Percentiles rank a stretch among this genome's conserved stretches.
Evolutionary conservation across 2,888 invertebrate species (phyloP).

Genomic region (Vanessa cardui): DNA sequence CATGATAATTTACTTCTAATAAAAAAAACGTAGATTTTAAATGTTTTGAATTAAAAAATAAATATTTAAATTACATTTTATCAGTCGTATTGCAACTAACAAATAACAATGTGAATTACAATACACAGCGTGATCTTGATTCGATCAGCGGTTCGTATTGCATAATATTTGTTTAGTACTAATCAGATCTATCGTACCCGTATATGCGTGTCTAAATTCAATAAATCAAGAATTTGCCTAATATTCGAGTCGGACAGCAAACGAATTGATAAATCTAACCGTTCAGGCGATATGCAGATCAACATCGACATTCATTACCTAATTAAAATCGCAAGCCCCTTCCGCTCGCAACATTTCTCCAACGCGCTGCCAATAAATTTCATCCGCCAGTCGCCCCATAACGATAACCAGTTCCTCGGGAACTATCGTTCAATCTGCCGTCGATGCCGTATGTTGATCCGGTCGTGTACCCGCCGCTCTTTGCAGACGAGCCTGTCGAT

Average conservation of each 20-base stretch:
- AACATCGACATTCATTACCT: constrained; percentile 83
- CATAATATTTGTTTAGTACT: constrained; percentile 2
- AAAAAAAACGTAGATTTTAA: too few species aligned
- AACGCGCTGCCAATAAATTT: constrained; percentile 82
- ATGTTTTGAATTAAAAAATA: too few species aligned
- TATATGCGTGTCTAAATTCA: constrained; percentile 46
- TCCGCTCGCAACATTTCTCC: constrained; percentile 83
- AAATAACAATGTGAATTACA: background rate
- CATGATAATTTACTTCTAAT: too few species aligned
- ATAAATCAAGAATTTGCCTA: constrained; percentile 65
- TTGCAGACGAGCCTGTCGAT: constrained; percentile 78
- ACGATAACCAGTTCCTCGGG: constrained; percentile 83
- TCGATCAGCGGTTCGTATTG: background rate
- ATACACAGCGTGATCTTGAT: background rate
- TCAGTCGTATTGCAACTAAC: too few species aligned
- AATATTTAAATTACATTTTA: too few species aligned
- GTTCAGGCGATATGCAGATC: constrained; percentile 82
- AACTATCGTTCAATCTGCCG: constrained; percentile 83
- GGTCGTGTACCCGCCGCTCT: constrained; percentile 81
- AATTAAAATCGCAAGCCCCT: constrained; percentile 83
- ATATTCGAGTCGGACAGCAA: constrained; percentile 68
- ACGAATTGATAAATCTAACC: constrained; percentile 79
- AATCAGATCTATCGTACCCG: constrained; percentile 7
- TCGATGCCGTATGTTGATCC: constrained; percentile 83
- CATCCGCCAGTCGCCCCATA: constrained; percentile 82